phyloP scores from a whole-genome alignment of 2,888 invertebrate genomes.

The Ectobius pallidus region DNA sequence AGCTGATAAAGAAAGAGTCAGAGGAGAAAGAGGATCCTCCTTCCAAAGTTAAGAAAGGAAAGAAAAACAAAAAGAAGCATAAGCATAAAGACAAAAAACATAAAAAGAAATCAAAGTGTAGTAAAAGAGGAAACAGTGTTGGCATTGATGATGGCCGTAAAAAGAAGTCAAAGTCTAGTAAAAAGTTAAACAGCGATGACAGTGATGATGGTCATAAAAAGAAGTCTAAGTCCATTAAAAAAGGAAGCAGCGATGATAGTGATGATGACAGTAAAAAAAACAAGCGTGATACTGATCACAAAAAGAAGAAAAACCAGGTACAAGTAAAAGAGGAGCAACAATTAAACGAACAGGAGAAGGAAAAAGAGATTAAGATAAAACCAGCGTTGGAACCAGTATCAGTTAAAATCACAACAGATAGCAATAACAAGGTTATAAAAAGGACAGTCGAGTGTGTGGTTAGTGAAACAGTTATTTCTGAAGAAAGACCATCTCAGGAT shows the following conservation, averaged over 20 bases:
- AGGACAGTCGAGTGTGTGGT: slow-evolving; percentile 14
- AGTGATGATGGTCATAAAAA: slow-evolving; percentile 48
- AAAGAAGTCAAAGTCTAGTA: slow-evolving; percentile 45
- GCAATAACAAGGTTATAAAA: neutral
- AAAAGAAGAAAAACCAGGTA: slow-evolving; percentile 8
- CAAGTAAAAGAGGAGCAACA: too few relatives aligned
- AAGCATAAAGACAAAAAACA: slow-evolving; percentile 51
- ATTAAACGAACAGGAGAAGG: neutral
- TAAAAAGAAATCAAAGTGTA: slow-evolving; percentile 48
- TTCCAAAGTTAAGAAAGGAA: slow-evolving; percentile 35
- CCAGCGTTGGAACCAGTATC: slow-evolving; percentile 25
- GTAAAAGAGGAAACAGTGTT: slow-evolving; percentile 39
- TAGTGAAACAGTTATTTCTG: neutral
- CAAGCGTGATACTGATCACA: neutral
- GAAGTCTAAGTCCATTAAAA: slow-evolving; percentile 41
- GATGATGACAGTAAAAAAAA: neutral
- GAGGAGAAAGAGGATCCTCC: neutral
- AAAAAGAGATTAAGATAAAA: neutral
- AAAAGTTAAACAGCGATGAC: slow-evolving; percentile 36
- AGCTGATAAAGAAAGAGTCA: slow-evolving; percentile 12
- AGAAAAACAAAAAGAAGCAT: slow-evolving; percentile 48
- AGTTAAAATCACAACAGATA: slow-evolving; percentile 20
- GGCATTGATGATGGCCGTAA: too few relatives aligned
- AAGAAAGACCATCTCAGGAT: neutral
- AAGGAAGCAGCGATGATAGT: slow-evolving; percentile 25